phyloP scores from a whole-genome alignment of 2,888 invertebrate genomes.

The Chymomyza amoena region DNA sequence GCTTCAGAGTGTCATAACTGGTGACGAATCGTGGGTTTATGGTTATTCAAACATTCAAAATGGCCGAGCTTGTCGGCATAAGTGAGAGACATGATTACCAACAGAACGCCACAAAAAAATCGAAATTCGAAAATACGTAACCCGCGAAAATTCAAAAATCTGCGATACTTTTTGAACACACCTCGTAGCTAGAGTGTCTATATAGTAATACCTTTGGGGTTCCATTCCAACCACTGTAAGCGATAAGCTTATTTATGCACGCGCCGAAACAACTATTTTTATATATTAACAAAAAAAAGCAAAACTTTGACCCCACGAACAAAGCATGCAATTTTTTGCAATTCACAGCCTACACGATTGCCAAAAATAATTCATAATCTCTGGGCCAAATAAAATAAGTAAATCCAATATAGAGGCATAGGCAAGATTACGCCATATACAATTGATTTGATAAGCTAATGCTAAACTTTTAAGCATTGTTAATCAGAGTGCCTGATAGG shows the following conservation, averaged over 20 bases:
- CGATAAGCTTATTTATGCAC: not conserved
- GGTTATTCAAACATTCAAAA: too few relatives aligned
- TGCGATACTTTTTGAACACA: too few relatives aligned
- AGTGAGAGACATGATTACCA: too few relatives aligned
- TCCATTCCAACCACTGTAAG: not conserved
- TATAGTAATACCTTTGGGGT: not conserved
- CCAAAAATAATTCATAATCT: not conserved
- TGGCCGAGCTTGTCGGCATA: too few relatives aligned
- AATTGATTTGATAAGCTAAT: not conserved
- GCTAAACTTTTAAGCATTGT: slow-evolving; percentile 8
- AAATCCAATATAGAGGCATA: not conserved
- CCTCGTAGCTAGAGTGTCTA: too few relatives aligned
- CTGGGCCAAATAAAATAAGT: not conserved
- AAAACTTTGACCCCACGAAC: not conserved
- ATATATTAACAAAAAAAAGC: not conserved
- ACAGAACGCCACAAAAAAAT: too few relatives aligned
- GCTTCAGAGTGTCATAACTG: too few relatives aligned
- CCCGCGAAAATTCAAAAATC: too few relatives aligned
- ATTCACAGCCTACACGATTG: not conserved
- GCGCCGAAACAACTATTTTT: not conserved
- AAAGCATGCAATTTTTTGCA: not conserved
- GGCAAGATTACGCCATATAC: not conserved
- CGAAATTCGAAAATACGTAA: too few relatives aligned
- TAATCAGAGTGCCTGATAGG: slow-evolving; percentile 8
- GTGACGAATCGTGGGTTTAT: too few relatives aligned